phyloP scores from a whole-genome alignment of 2,888 invertebrate species.

The Exocentrus adspersus region DNA sequence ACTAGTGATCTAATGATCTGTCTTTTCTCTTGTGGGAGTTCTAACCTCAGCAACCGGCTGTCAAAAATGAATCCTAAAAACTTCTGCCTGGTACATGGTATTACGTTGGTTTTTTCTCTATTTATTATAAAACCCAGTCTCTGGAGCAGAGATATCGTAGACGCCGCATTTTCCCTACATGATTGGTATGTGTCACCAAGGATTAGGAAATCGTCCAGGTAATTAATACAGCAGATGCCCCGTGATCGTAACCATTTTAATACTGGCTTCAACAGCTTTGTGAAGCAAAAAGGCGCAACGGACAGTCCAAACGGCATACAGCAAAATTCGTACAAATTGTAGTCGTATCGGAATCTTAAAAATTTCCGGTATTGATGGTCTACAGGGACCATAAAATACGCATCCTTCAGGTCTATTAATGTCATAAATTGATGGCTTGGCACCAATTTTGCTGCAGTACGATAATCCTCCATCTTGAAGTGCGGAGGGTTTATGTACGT shows the following conservation, averaged over 20 bases:
- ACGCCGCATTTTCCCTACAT: neutral
- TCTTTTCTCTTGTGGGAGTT: neutral
- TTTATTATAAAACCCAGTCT: neutral
- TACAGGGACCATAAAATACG: neutral
- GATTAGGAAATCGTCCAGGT: constrained; percentile 11
- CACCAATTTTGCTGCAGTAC: neutral
- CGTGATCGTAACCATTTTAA: neutral
- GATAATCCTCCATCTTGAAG: constrained; percentile 17
- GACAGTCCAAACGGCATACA: constrained; percentile 17
- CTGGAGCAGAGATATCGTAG: neutral
- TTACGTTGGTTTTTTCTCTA: neutral
- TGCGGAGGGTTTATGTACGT: constrained; percentile 1
- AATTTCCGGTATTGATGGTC: neutral
- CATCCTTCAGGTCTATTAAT: constrained; percentile 3
- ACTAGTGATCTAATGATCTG: neutral
- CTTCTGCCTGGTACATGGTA: neutral
- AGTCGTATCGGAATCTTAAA: constrained; percentile 5
- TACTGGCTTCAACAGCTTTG: constrained; percentile 12
- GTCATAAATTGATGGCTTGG: constrained; percentile 2
- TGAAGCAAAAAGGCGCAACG: constrained; percentile 2
- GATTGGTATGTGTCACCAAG: neutral
- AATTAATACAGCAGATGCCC: neutral
- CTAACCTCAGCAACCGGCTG: neutral
- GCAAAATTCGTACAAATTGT: neutral
- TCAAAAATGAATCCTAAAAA: constrained; percentile 8